phyloP scores from a whole-genome alignment of 92 coral and sea anemone genomes.

The Desmophyllum pertusum region DNA sequence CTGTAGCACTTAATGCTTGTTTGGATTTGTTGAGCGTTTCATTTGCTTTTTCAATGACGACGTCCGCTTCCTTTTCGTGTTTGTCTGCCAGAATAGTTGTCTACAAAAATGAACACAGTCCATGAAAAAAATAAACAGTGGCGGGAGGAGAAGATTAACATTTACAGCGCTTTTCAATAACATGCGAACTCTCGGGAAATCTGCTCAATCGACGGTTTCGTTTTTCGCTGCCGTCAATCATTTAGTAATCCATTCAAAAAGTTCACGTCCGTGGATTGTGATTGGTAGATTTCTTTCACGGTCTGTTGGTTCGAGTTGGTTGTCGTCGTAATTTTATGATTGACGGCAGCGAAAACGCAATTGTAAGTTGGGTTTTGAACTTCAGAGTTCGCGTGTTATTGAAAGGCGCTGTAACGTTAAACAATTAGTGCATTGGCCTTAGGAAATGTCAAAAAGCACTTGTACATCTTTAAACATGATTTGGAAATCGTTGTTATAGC shows the following conservation, averaged over 20 bases:
- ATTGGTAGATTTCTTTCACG: too few species aligned
- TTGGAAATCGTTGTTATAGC: background rate
- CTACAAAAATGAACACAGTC: conserved; percentile 33
- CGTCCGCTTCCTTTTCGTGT: conserved; percentile 80
- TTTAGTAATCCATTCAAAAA: too few species aligned
- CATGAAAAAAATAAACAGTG: background rate
- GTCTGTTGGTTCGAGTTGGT: too few species aligned
- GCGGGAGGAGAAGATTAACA: background rate
- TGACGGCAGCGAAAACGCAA: too few species aligned
- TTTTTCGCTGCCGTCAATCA: too few species aligned
- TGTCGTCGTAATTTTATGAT: too few species aligned
- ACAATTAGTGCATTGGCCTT: too few species aligned
- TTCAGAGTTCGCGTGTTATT: too few species aligned
- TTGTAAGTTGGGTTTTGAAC: too few species aligned
- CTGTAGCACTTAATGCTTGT: conserved; percentile 63
- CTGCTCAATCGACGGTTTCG: background rate
- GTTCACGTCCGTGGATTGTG: too few species aligned
- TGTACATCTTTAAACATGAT: background rate
- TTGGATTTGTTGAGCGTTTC: conserved; percentile 67
- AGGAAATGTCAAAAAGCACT: background rate
- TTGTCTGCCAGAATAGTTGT: conserved; percentile 69
- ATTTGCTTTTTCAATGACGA: conserved; percentile 64
- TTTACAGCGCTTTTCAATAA: background rate
- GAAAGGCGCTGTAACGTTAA: too few species aligned
- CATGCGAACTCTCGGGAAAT: background rate